phyloP scores from a whole-genome alignment of 2,113 vertebrate genomes.

The Odontesthes bonariensis region DNA sequence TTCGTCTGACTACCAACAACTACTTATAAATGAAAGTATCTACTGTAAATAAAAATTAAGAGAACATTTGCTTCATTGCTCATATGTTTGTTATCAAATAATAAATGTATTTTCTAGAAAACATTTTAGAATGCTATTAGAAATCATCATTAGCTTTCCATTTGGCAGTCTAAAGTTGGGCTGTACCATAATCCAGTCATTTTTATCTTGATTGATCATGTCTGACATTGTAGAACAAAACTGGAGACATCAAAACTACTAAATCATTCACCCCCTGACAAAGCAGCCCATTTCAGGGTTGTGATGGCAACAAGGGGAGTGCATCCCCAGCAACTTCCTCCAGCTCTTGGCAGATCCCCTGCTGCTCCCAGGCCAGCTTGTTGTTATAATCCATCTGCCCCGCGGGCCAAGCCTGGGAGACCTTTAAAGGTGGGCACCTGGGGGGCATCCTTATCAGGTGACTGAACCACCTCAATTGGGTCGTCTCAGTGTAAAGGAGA shows the following conservation, averaged over 20 bases:
- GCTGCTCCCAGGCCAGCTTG: neutral
- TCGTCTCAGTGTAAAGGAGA: neutral
- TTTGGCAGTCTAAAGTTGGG: too few species aligned
- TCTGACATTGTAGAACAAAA: neutral
- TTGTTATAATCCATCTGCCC: neutral
- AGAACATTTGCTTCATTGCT: neutral
- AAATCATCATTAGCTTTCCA: too few species aligned
- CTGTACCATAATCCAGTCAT: too few species aligned
- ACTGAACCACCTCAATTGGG: neutral
- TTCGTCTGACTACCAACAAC: too few species aligned
- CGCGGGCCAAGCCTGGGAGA: neutral
- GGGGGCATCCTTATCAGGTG: neutral
- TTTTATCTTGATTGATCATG: too few species aligned
- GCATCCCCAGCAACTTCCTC: neutral
- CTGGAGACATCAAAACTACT: neutral
- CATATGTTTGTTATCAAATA: too few species aligned
- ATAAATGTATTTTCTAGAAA: too few species aligned
- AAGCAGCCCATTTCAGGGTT: neutral
- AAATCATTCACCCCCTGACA: neutral
- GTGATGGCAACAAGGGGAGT: neutral
- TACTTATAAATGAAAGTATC: too few species aligned
- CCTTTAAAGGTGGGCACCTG: neutral
- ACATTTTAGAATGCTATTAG: too few species aligned
- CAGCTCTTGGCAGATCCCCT: too few species aligned
- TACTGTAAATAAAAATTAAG: neutral